phyloP scores from a whole-genome alignment of 1,140 invertebrate species.

The Drosophila novamexicana region DNA sequence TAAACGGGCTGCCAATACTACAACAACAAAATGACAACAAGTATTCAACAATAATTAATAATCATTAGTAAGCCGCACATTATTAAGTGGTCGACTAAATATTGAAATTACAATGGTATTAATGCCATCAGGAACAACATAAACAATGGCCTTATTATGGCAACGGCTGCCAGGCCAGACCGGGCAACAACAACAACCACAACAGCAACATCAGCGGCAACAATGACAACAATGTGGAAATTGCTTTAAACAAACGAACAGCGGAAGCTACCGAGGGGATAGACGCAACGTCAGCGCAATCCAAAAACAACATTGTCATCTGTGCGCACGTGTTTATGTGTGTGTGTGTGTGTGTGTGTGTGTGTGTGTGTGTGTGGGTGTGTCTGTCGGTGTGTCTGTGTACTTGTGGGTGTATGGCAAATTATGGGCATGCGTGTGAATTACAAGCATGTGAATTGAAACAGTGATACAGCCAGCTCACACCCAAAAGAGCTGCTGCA shows the following conservation, averaged over 20 bases:
- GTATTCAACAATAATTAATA: slow-evolving; percentile 79
- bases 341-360: slow-evolving; percentile 16
- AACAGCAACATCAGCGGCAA: slow-evolving; percentile 34
- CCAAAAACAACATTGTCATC: slow-evolving; percentile 55
- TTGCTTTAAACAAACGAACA: slow-evolving; percentile 70
- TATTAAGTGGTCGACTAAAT: slow-evolving; percentile 81
- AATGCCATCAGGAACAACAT: slow-evolving; percentile 73
- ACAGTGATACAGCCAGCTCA: slow-evolving; percentile 65
- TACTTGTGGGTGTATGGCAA: slow-evolving; percentile 45
- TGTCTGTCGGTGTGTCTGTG: slow-evolving; percentile 4
- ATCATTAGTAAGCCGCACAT: slow-evolving; percentile 80
- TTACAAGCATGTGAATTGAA: slow-evolving; percentile 76
- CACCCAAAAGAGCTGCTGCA: slow-evolving; percentile 34
- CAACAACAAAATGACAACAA: slow-evolving; percentile 46
- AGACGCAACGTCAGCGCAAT: slow-evolving; percentile 4
- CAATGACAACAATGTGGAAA: slow-evolving; percentile 75
- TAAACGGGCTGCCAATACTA: slow-evolving; percentile 4
- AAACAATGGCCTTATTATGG: slow-evolving; percentile 74
- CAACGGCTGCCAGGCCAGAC: slow-evolving; percentile 46
- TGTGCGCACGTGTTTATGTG: slow-evolving; percentile 7
- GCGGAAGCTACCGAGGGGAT: slow-evolving; percentile 34
- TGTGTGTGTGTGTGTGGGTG: slow-evolving; percentile 17
- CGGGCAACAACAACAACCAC: slow-evolving; percentile 13
- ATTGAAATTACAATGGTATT: slow-evolving; percentile 80
- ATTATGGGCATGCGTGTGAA: slow-evolving; percentile 77